Evolutionary conservation across 2,888 invertebrate species (phyloP).

Genomic region (Auanema freiburgensis): DNA sequence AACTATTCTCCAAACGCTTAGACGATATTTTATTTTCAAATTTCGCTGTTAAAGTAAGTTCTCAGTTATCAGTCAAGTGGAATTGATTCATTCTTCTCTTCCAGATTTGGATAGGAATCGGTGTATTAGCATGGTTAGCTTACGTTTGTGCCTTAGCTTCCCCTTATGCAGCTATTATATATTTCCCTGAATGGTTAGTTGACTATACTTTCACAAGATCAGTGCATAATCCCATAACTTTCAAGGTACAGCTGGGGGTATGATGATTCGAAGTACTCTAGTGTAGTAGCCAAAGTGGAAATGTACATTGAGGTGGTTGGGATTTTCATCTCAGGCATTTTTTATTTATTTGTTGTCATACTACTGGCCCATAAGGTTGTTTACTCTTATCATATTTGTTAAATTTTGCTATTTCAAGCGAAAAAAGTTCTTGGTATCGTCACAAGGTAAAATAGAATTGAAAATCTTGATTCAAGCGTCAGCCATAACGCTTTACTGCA

Average conservation of each 20-base stretch:
- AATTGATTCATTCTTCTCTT: background rate
- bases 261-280: slow-evolving; percentile 32
- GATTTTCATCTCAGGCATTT: slow-evolving; percentile 44
- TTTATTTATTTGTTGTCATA: slow-evolving; percentile 47
- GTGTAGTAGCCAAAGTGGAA: slow-evolving; percentile 42
- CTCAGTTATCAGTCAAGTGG: no score
- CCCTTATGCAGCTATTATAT: slow-evolving; percentile 46
- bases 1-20: slow-evolving; percentile 33
- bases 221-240: background rate
- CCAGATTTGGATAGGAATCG: slow-evolving; percentile 43
- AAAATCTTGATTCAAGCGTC: slow-evolving; percentile 6
- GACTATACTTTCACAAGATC: background rate
- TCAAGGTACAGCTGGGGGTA: slow-evolving; percentile 50
- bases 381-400: background rate
- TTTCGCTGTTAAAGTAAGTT: slow-evolving; percentile 24
- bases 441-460: background rate
- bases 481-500: slow-evolving; percentile 1
- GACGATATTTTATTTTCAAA: slow-evolving; percentile 40
- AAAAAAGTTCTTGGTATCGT: slow-evolving; percentile 17
- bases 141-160: slow-evolving; percentile 42
- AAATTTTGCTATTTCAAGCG: slow-evolving; percentile 12
- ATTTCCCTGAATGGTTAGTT: slow-evolving; percentile 42
- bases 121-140: slow-evolving; percentile 23
- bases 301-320: slow-evolving; percentile 54
- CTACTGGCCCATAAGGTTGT: slow-evolving; percentile 40